Percentiles rank a stretch among this genome's conserved stretches.
phyloP scores from a whole-genome alignment of 2,888 invertebrate genomes.

The Cyaniris semiargus region DNA sequence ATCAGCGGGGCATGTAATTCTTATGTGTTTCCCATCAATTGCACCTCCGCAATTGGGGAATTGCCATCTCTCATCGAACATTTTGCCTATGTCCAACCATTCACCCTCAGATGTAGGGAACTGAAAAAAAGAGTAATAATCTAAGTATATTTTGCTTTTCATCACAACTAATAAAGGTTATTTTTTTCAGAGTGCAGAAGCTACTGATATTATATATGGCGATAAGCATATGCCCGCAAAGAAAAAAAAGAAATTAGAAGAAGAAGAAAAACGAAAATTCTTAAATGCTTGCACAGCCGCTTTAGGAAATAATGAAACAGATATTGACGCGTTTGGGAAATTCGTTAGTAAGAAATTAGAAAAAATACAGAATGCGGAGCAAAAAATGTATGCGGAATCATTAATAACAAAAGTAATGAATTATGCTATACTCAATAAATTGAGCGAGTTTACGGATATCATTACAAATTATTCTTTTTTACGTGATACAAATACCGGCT shows the following conservation, averaged over 20 bases:
- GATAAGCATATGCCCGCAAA: neutral
- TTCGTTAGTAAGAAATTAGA: slow-evolving; percentile 21
- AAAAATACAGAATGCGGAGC: slow-evolving; percentile 13
- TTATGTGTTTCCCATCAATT: slow-evolving; percentile 38
- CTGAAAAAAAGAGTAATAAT: slow-evolving; percentile 6
- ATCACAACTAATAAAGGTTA: slow-evolving; percentile 1
- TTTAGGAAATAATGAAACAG: slow-evolving; percentile 1
- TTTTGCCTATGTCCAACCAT: slow-evolving; percentile 30
- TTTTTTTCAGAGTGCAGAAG: neutral
- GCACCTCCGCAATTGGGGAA: slow-evolving; percentile 37
- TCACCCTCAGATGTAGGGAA: slow-evolving; percentile 30
- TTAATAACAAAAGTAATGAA: slow-evolving; percentile 23
- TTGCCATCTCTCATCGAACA: slow-evolving; percentile 34
- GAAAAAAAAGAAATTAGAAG: neutral
- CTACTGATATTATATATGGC: neutral
- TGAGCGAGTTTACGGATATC: slow-evolving; percentile 17
- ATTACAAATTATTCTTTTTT: neutral
- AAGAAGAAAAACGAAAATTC: neutral
- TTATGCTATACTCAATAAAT: slow-evolving; percentile 25
- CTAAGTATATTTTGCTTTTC: neutral
- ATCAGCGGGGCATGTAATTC: slow-evolving; percentile 32
- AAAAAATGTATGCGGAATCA: slow-evolving; percentile 27
- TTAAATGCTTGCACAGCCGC: neutral
- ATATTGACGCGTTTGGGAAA: slow-evolving; percentile 1
- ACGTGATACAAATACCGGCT: neutral